Evolutionary conservation across 2,888 invertebrate species (phyloP).

Genomic region (Scelioninae gen. 1): DNA sequence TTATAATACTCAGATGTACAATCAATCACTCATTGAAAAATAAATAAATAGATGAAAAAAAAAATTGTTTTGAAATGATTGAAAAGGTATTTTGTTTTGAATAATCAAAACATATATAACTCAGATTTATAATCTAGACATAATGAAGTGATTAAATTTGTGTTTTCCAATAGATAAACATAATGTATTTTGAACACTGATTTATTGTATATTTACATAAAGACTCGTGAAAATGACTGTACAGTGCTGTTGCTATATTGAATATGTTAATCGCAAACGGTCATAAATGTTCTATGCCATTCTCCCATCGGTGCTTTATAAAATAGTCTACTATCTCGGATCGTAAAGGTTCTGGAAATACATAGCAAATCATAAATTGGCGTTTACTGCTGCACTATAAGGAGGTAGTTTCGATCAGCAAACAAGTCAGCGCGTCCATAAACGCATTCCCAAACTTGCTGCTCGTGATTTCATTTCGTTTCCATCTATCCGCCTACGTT

Average conservation of each 20-base stretch:
- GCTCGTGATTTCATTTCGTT: slow-evolving; percentile 39
- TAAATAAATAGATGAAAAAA: too few relatives aligned
- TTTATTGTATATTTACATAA: slow-evolving; percentile 33
- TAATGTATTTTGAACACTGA: slow-evolving; percentile 16
- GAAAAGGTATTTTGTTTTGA: too few relatives aligned
- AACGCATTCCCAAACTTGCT: slow-evolving; percentile 33
- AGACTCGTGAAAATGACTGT: slow-evolving; percentile 14
- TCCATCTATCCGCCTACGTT: slow-evolving; percentile 50
- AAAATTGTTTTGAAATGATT: too few relatives aligned
- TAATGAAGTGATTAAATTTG: slow-evolving; percentile 6
- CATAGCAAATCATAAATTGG: slow-evolving; percentile 47
- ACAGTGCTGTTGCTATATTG: neutral
- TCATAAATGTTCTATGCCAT: slow-evolving; percentile 35
- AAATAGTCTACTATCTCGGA: slow-evolving; percentile 27
- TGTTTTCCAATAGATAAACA: slow-evolving; percentile 1
- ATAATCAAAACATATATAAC: neutral
- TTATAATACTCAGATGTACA: too few relatives aligned
- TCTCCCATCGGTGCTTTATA: slow-evolving; percentile 25
- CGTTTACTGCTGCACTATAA: slow-evolving; percentile 41
- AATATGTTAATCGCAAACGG: slow-evolving; percentile 42
- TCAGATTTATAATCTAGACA: slow-evolving; percentile 6
- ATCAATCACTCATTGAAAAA: too few relatives aligned
- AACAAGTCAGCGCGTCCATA: slow-evolving; percentile 25
- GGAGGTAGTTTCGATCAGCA: slow-evolving; percentile 9
- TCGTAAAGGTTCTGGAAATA: slow-evolving; percentile 32